Evolutionary conservation across 2,888 invertebrate genomes (phyloP).

Genomic region (Eristalis pertinax): DNA sequence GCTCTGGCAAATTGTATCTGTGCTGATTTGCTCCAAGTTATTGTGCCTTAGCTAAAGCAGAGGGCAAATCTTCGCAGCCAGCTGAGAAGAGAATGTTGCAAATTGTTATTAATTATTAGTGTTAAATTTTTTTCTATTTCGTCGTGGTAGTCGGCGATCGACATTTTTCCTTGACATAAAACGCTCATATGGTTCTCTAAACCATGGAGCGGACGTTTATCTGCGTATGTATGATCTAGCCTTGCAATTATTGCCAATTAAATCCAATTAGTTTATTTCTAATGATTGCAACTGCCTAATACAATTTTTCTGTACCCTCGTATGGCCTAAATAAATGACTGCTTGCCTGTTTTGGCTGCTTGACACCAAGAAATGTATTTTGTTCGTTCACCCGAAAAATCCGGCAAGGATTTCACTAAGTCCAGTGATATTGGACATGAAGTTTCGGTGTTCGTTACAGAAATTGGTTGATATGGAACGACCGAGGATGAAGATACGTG

Average conservation of each 20-base stretch:
- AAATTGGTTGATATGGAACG: too few species aligned
- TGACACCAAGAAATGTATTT: neutral
- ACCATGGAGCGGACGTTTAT: neutral
- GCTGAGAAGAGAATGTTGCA: neutral
- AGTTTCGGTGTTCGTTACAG: too few species aligned
- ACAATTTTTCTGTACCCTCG: neutral
- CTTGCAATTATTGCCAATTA: neutral
- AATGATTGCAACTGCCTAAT: too few species aligned
- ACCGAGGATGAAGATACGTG: too few species aligned
- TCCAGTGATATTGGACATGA: too few species aligned
- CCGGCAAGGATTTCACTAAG: too few species aligned
- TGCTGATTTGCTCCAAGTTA: neutral
- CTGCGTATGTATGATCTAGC: neutral
- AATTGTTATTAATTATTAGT: neutral
- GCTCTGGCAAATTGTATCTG: neutral
- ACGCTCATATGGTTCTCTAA: conserved; percentile 1
- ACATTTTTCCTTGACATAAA: neutral
- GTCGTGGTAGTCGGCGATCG: neutral
- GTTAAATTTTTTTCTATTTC: neutral
- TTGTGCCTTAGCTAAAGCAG: neutral
- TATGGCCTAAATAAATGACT: neutral
- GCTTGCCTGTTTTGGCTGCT: neutral
- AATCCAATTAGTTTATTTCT: too few species aligned
- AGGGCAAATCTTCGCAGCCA: neutral
- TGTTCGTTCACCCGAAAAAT: conserved; percentile 1